Evolutionary conservation across 1,140 invertebrate genomes (phyloP), one percentile per base, ranked within the genome.

Genomic region (Zaprionus kolodkinae): DNA sequence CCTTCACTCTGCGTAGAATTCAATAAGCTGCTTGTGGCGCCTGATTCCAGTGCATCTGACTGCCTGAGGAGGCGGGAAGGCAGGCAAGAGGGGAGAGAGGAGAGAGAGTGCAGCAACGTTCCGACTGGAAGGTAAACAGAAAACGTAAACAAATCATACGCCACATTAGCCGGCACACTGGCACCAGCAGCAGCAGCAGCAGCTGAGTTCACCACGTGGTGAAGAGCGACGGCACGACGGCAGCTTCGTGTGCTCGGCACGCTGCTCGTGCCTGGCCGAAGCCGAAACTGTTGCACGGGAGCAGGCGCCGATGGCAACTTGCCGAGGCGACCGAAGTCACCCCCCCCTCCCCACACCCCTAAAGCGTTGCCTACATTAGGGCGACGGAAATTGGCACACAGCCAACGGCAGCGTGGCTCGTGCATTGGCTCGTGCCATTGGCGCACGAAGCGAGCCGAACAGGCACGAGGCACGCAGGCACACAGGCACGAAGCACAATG

Each of bases 251-350:
- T 5, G 40, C 15, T 40, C 40, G 40, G 40, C n/a, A 10, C 6
- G n/a, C n/a, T 6, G 40, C 7, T 45, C 40, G 40, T 45, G 40
- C n/a, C 0, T 6, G 38, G 2, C 38, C 38, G 38, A 30, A 30
- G 27, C 27, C 27, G 40, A 45, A 40, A 52, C 55, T 33, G 64
- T 27, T 56, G 11, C 55, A 72, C 61, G 48, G 63, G 74, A 85
- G 79, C 78, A 79, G 72, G 76, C 79, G 79, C 79, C 83, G 59
- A 74, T 73, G 84, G 72, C 72, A 85, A 76, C 70, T 81, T 87
- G 62, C 60, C 45, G 65, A 70, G 77, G 45, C 11, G 63, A 6
- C 61, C 27, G 27, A 62, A 70, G 60, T 50, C 43, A 21, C 13
- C 52, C 66, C 48, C 21, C 21, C 21, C 21, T 2, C 21, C 13